These are phyloP conservation scores for Antennarius maculatus DNA, from an alignment of 2,797 vertebrate species.

Conservation along the genomic window DNA sequence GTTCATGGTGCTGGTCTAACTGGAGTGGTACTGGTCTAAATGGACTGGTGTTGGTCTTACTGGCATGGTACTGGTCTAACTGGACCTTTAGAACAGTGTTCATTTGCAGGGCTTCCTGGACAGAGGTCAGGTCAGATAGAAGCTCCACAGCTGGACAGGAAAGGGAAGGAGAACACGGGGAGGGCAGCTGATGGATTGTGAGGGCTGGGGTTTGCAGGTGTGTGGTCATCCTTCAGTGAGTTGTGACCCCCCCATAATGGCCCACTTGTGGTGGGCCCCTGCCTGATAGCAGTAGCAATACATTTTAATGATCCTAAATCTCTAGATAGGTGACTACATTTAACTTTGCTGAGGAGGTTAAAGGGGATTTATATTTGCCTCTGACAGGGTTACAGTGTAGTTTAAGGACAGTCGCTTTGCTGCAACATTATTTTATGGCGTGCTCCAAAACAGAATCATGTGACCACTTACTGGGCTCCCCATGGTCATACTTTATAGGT, in stretches of 20 bases:
- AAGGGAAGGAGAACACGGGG: neutral
- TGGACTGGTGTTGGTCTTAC: no score
- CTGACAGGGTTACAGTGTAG: neutral
- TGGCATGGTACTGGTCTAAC: no score
- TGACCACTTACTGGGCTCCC: neutral
- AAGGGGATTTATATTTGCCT: neutral
- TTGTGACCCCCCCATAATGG: conserved; percentile 23
- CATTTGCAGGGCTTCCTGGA: neutral
- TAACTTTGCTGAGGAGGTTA: conserved; percentile 12
- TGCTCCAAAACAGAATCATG: neutral
- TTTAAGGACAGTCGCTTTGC: neutral
- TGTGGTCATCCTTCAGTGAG: conserved; percentile 41
- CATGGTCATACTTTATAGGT: neutral
- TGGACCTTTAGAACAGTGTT: no score
- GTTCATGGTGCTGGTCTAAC: no score
- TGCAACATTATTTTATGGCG: neutral
- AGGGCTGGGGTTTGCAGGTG: conserved; percentile 45
- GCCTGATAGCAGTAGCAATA: conserved; percentile 27
- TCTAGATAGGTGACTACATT: conserved; percentile 9
- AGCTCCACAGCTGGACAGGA: neutral
- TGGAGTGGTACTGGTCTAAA: no score
- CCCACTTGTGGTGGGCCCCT: conserved; percentile 15
- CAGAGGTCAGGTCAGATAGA: neutral
- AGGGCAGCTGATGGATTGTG: conserved; percentile 29
- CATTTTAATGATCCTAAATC: conserved; percentile 35